A percentile compares a stretch with the other conserved stretches of the same genome.
Evolutionary conservation across 2,888 invertebrate species (phyloP).

Genomic region (Cactoblastis cactorum): DNA sequence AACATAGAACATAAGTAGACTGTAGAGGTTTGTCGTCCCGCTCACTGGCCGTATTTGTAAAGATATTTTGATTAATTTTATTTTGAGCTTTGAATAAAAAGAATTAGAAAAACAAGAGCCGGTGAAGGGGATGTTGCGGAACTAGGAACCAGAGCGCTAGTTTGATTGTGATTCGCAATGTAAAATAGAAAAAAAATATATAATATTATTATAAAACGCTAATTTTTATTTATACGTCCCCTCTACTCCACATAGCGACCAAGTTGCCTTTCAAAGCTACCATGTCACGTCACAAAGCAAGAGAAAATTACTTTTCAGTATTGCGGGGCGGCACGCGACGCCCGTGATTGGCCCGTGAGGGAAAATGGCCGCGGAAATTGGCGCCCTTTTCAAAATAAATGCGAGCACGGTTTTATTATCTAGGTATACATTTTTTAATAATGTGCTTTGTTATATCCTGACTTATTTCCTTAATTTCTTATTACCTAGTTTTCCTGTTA

Average conservation of each 20-base stretch:
- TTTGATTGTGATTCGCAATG: too few species aligned
- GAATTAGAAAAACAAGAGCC: too few species aligned
- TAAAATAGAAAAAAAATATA: too few species aligned
- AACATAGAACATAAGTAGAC: too few species aligned
- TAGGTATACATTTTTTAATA: neutral
- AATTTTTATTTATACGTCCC: too few species aligned
- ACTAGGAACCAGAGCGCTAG: too few species aligned
- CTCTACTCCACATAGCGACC: conserved; percentile 5
- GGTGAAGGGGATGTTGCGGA: too few species aligned
- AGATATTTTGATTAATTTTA: too few species aligned
- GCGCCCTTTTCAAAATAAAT: neutral
- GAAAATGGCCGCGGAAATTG: conserved; percentile 1
- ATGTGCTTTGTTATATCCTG: neutral
- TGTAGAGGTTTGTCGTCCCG: too few species aligned
- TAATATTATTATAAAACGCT: conserved; percentile 18
- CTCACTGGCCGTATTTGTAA: too few species aligned
- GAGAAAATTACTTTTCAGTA: conserved; percentile 45
- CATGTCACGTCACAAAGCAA: conserved; percentile 28
- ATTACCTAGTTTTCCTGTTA: neutral
- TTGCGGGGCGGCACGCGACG: conserved; percentile 38
- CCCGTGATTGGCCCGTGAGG: conserved; percentile 30
- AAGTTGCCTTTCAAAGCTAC: neutral
- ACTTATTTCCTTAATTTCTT: neutral
- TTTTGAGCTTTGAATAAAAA: too few species aligned
- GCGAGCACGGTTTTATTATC: neutral